Evolutionary conservation across 2,888 invertebrate genomes (phyloP).

Genomic region (Acrocyrtus sp.): DNA sequence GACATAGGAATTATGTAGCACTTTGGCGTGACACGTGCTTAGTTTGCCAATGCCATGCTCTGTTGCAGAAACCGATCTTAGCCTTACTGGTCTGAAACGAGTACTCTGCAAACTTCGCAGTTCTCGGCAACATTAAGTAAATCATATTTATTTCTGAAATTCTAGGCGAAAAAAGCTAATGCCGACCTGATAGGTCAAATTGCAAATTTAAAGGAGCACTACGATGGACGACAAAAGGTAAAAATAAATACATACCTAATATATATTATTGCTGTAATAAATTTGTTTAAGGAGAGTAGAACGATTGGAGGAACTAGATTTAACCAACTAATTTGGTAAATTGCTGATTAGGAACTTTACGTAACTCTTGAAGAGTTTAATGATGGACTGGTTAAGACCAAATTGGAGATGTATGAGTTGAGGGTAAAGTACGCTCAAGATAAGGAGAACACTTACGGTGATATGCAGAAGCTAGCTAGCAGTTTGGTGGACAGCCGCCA

Average conservation of each 20-base stretch:
- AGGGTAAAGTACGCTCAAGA: conserved; percentile 56
- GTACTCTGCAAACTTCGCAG: no score
- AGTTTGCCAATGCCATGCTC: no score
- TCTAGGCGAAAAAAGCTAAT: conserved; percentile 57
- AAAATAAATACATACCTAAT: no score
- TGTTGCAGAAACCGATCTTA: no score
- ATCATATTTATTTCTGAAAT: conserved; percentile 2
- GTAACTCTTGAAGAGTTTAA: conserved; percentile 51
- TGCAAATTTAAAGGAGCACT: conserved; percentile 50
- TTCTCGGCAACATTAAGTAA: no score
- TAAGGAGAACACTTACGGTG: conserved; percentile 55
- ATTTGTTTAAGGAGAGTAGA: background rate
- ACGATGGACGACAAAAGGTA: conserved; percentile 57
- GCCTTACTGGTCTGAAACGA: no score
- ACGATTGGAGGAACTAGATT: background rate
- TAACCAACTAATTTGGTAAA: background rate
- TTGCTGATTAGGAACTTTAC: conserved; percentile 27
- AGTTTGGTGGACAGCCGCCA: conserved; percentile 52
- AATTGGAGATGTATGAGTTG: conserved; percentile 56
- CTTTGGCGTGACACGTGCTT: no score
- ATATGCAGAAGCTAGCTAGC: conserved; percentile 60
- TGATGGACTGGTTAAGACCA: conserved; percentile 49
- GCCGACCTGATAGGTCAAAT: conserved; percentile 54
- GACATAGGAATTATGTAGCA: no score
- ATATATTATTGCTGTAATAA: background rate